Conservation (phyloP, 2,888 invertebrate genomes). For the Torymus aiolomorphi region DNA sequence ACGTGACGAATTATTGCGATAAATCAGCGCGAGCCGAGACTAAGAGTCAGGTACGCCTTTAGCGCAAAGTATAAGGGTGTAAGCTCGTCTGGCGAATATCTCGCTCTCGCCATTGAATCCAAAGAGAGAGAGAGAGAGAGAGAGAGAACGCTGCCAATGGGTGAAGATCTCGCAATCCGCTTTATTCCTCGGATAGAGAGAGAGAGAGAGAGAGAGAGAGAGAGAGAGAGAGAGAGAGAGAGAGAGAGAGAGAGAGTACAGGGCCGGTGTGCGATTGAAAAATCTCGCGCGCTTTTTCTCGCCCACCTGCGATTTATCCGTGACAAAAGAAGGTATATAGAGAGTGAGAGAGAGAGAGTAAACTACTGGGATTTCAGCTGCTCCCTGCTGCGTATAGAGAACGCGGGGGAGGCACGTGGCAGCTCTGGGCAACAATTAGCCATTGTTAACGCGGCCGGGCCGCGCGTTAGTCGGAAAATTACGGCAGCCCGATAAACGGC, state of each 20-base stretch:
- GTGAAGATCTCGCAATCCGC: conserved; percentile 1
- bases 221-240: no score
- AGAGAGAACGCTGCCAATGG: background rate
- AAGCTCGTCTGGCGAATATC: no score
- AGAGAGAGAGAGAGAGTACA: background rate
- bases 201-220: no score
- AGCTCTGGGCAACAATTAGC: conserved; percentile 31
- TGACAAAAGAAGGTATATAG: conserved; percentile 3
- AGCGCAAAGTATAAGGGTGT: no score
- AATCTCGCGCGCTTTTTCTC: conserved; percentile 12
- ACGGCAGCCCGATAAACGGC: conserved; percentile 12
- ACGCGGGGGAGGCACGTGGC: background rate
- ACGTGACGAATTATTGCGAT: conserved; percentile 54
- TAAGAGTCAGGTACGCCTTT: no score
- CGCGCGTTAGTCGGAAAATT: conserved; percentile 16
- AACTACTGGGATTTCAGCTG: no score
- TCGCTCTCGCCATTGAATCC: no score
- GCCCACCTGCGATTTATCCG: background rate
- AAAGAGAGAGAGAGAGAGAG: no score
- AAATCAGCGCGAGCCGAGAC: conserved; percentile 22
- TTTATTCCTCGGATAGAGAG: background rate
- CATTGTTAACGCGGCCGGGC: conserved; percentile 13
- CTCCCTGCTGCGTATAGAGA: no score
- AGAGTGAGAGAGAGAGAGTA: no score
- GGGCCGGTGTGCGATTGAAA: conserved; percentile 31